These are phyloP conservation scores for Takifugu rubripes DNA, from an alignment of 2,797 vertebrate genomes.

Conservation along the genomic window DNA sequence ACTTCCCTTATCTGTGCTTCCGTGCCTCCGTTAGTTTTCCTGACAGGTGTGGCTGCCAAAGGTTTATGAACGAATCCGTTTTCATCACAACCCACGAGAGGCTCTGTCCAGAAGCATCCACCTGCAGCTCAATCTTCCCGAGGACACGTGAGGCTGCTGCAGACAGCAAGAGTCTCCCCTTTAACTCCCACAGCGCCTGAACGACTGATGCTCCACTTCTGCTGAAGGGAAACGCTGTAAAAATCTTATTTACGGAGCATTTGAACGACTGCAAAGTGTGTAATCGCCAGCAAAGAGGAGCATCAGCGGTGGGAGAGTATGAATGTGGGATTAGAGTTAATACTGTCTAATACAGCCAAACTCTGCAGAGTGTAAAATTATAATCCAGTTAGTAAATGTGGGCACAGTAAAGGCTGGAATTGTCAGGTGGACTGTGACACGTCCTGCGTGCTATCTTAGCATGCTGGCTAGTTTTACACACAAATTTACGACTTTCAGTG, in stretches of 20 bases:
- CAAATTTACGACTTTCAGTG: slow-evolving; percentile 7
- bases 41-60: slow-evolving; percentile 35
- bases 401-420: slow-evolving; percentile 29
- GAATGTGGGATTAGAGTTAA: slow-evolving; percentile 67
- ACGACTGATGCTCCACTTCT: slow-evolving; percentile 3
- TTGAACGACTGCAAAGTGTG: neutral
- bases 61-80: slow-evolving; percentile 9
- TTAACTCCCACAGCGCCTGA: too few relatives aligned
- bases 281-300: slow-evolving; percentile 10
- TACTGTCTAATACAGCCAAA: slow-evolving; percentile 58
- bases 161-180: too few relatives aligned
- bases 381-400: slow-evolving; percentile 68
- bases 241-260: too few relatives aligned
- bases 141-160: too few relatives aligned
- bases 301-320: slow-evolving; percentile 27
- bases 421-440: slow-evolving; percentile 26
- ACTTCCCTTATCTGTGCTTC: slow-evolving; percentile 36
- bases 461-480: slow-evolving; percentile 16
- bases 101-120: slow-evolving; percentile 14
- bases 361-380: slow-evolving; percentile 58
- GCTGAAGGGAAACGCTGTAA: slow-evolving; percentile 12
- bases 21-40: slow-evolving; percentile 34
- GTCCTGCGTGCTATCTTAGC: slow-evolving; percentile 11
- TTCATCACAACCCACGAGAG: slow-evolving; percentile 5
- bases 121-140: slow-evolving; percentile 30